phyloP scores from a whole-genome alignment of 2,888 invertebrate species.

The Leptogaster cylindrica region DNA sequence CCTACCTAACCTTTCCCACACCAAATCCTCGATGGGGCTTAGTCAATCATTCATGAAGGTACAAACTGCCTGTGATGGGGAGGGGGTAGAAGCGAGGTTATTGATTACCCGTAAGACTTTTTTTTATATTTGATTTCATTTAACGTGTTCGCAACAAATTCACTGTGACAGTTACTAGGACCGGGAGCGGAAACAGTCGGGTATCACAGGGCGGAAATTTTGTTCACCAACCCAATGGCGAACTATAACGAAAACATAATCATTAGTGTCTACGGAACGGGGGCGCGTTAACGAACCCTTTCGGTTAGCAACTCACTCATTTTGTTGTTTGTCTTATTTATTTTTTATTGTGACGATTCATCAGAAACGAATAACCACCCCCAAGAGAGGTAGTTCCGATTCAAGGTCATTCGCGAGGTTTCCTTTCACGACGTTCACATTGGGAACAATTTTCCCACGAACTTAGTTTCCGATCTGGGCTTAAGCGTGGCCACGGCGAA shows the following conservation, averaged over 20 bases:
- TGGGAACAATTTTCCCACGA: too few relatives aligned
- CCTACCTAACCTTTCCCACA: neutral
- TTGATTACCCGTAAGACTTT: constrained; percentile 23
- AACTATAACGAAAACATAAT: neutral
- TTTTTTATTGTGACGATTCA: too few relatives aligned
- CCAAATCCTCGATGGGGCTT: neutral
- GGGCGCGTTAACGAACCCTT: too few relatives aligned
- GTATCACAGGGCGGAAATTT: neutral
- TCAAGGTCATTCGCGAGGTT: too few relatives aligned
- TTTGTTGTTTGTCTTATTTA: too few relatives aligned
- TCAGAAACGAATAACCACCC: too few relatives aligned
- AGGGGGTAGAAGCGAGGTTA: constrained; percentile 9
- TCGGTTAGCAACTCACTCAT: too few relatives aligned
- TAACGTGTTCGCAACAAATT: neutral
- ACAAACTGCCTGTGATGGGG: too few relatives aligned
- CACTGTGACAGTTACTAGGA: neutral
- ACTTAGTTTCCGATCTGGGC: neutral
- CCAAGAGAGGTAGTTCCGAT: neutral
- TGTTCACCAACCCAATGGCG: neutral
- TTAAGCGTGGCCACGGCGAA: neutral
- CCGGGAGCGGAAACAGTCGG: neutral
- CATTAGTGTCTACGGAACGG: too few relatives aligned
- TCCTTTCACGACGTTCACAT: too few relatives aligned
- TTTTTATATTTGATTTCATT: neutral
- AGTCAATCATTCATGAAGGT: constrained; percentile 15